These are phyloP conservation scores for Mallotus villosus DNA, from an alignment of 2,797 vertebrate genomes.

Conservation along the genomic window DNA sequence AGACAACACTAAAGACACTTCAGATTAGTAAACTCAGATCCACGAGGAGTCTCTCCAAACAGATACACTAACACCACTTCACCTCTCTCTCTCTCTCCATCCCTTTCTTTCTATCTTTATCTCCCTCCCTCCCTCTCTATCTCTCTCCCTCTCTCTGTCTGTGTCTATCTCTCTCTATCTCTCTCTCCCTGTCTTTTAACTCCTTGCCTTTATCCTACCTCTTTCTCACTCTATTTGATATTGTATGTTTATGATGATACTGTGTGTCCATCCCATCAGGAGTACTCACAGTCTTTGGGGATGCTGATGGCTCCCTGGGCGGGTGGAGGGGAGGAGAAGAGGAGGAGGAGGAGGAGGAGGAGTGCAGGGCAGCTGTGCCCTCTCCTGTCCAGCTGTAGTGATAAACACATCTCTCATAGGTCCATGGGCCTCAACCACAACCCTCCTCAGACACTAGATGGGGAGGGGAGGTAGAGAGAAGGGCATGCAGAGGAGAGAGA, in stretches of 20 bases:
- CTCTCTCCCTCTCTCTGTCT: neutral
- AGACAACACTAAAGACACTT: too few species aligned
- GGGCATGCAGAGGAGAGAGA: too few species aligned
- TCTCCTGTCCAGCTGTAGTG: conserved; percentile 48
- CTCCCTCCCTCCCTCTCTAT: neutral
- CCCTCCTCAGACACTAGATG: neutral
- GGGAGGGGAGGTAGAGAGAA: neutral
- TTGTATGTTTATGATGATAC: neutral
- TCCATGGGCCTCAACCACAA: conserved; percentile 61
- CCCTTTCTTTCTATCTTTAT: conserved; percentile 2
- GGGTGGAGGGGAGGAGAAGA: conserved; percentile 24
- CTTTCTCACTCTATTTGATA: neutral
- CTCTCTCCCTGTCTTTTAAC: neutral
- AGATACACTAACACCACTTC: conserved; percentile 45
- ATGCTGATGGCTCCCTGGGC: conserved; percentile 60
- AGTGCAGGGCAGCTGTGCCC: conserved; percentile 31
- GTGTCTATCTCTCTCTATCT: neutral
- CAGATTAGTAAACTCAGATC: neutral
- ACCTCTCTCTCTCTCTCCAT: conserved; percentile 6
- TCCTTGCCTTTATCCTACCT: neutral
- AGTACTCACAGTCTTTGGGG: conserved; percentile 64
- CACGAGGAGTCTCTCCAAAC: neutral
- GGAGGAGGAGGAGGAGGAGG: conserved; percentile 51
- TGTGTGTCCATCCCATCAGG: neutral
- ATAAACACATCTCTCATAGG: conserved; percentile 67